phyloP scores from a whole-genome alignment of 2,113 vertebrate genomes.

The Sinocyclocheilus maitianheensis region DNA sequence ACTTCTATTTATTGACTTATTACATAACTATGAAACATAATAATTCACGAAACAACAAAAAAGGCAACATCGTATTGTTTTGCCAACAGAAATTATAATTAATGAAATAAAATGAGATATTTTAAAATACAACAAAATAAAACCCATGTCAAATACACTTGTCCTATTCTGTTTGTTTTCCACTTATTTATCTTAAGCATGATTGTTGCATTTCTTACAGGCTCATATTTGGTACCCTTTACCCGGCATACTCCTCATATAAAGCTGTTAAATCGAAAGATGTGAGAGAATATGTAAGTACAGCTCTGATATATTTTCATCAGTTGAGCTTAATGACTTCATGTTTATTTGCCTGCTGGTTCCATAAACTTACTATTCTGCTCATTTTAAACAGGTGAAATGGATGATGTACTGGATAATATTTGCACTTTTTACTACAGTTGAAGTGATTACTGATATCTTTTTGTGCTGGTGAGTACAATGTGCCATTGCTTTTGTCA shows the following conservation, averaged over 20 bases:
- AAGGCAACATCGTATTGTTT: neutral
- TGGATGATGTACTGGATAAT: slow-evolving; percentile 99
- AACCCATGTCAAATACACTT: neutral
- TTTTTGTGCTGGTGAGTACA: slow-evolving; percentile 94
- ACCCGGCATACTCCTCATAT: slow-evolving; percentile 97
- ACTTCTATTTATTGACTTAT: too few relatives aligned
- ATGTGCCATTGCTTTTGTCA: neutral
- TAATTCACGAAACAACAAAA: neutral
- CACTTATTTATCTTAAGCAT: neutral
- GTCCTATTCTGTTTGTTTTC: neutral
- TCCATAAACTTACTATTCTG: neutral
- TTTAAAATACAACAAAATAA: neutral
- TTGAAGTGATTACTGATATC: slow-evolving; percentile 96
- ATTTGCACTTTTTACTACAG: slow-evolving; percentile 94
- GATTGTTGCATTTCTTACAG: slow-evolving; percentile 74
- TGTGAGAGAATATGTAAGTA: slow-evolving; percentile 99
- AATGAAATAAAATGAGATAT: neutral
- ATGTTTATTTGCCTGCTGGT: neutral
- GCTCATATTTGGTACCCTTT: slow-evolving; percentile 97
- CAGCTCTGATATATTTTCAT: neutral
- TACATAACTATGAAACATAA: too few relatives aligned
- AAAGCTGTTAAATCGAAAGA: slow-evolving; percentile 99
- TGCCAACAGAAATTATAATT: neutral
- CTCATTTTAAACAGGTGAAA: slow-evolving; percentile 82
- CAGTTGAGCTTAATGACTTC: neutral